phyloP scores from a whole-genome alignment of 2,797 vertebrate species.

The Coreius guichenoti region DNA sequence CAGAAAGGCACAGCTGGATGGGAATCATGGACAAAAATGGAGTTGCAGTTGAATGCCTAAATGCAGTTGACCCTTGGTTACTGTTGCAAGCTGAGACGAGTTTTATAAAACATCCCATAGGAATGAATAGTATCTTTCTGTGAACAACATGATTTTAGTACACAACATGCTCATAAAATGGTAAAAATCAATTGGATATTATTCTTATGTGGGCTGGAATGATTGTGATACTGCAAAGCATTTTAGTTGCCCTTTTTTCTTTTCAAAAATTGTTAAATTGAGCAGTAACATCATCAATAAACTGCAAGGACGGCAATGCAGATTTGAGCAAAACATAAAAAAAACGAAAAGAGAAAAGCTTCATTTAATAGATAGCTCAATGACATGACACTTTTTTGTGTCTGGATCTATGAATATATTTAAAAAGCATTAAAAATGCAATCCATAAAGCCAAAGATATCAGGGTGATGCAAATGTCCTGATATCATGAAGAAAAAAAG shows the following conservation, averaged over 20 bases:
- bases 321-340: neutral
- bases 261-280: neutral
- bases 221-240: neutral
- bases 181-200: neutral
- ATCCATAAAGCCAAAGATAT: neutral
- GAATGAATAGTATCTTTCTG: neutral
- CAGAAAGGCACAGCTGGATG: slow-evolving; percentile 49
- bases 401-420: neutral
- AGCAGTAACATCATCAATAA: neutral
- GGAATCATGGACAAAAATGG: slow-evolving; percentile 6
- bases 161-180: slow-evolving; percentile 13
- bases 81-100: slow-evolving; percentile 4
- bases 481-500: neutral
- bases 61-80: slow-evolving; percentile 11
- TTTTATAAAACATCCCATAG: neutral
- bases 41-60: slow-evolving; percentile 20
- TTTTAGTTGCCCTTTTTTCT: neutral
- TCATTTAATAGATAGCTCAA: neutral
- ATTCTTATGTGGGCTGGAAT: neutral
- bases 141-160: neutral
- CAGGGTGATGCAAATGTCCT: neutral
- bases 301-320: neutral
- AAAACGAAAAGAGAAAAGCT: neutral
- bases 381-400: neutral
- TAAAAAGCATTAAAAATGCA: neutral